Percentiles rank a stretch among this genome's conserved stretches.
Evolutionary conservation across 1,140 invertebrate species (phyloP).

Genomic region (Conopomorpha cramerella): DNA sequence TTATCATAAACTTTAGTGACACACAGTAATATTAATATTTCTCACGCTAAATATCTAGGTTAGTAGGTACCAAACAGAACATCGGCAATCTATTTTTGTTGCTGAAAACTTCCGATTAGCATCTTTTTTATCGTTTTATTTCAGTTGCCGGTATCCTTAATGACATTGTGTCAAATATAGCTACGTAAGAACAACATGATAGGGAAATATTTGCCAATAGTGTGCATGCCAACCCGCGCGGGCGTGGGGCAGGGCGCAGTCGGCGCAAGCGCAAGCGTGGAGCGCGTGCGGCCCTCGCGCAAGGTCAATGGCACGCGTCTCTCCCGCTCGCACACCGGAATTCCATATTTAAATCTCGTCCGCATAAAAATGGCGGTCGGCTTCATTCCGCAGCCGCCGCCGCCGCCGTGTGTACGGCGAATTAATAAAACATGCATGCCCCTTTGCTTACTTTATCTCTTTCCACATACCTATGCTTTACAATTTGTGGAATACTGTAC

Average conservation of each 20-base stretch:
- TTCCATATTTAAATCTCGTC: constrained; percentile 60
- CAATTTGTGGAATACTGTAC: no score
- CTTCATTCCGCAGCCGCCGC: constrained; percentile 41
- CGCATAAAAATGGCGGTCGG: constrained; percentile 58
- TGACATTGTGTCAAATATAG: constrained; percentile 9
- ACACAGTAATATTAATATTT: no score
- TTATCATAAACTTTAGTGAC: no score
- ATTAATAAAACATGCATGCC: constrained; percentile 53
- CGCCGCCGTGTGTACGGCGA: constrained; percentile 44
- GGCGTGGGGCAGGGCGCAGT: constrained; percentile 18
- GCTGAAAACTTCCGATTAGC: no score
- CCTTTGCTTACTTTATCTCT: constrained; percentile 37
- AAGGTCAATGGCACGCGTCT: constrained; percentile 58
- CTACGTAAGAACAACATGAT: constrained; percentile 10
- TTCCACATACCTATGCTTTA: no score
- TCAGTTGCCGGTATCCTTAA: no score
- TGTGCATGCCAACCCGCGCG: no score
- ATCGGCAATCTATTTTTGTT: no score
- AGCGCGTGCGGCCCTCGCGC: constrained; percentile 13
- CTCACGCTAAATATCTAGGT: no score
- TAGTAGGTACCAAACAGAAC: no score
- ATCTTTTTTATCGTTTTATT: no score
- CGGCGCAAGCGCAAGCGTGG: constrained; percentile 35
- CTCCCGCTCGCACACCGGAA: constrained; percentile 58
- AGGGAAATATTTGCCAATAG: constrained; percentile 18